phyloP scores from a whole-genome alignment of 2,888 invertebrate species.

The Euclidia mi region DNA sequence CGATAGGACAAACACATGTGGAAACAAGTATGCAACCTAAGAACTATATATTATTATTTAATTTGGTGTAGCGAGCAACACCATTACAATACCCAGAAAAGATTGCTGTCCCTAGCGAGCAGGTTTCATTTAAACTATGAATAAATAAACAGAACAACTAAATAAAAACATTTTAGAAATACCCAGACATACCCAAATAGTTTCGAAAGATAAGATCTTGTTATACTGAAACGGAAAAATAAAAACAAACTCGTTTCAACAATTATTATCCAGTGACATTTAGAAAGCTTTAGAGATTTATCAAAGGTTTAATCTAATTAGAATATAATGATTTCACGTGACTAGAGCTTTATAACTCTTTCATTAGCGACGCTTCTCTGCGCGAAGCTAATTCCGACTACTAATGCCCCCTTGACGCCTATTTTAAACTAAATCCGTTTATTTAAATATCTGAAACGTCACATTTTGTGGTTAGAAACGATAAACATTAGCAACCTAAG shows the following conservation, averaged over 20 bases:
- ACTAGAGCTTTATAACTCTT: conserved; percentile 28
- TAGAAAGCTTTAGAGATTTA: neutral
- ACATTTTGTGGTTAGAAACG: conserved; percentile 12
- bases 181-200: too few relatives aligned
- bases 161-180: too few relatives aligned
- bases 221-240: too few relatives aligned
- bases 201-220: too few relatives aligned
- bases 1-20: too few relatives aligned
- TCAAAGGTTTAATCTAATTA: conserved; percentile 8
- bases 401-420: conserved; percentile 24
- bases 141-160: too few relatives aligned
- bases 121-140: neutral
- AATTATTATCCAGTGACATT: too few relatives aligned
- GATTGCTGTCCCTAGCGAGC: neutral
- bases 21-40: too few relatives aligned
- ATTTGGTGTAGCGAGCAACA: too few relatives aligned
- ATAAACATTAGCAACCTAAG: conserved; percentile 12
- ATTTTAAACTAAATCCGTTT: conserved; percentile 31
- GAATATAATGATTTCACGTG: conserved; percentile 18
- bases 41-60: too few relatives aligned
- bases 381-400: conserved; percentile 31
- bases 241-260: too few relatives aligned
- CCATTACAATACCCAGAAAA: too few relatives aligned
- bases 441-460: conserved; percentile 32
- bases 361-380: conserved; percentile 37